Percentiles rank a stretch among this genome's conserved stretches.
These are phyloP conservation scores for Alces alces DNA, from an alignment of 2,113 vertebrate species.

Conservation along the genomic window DNA sequence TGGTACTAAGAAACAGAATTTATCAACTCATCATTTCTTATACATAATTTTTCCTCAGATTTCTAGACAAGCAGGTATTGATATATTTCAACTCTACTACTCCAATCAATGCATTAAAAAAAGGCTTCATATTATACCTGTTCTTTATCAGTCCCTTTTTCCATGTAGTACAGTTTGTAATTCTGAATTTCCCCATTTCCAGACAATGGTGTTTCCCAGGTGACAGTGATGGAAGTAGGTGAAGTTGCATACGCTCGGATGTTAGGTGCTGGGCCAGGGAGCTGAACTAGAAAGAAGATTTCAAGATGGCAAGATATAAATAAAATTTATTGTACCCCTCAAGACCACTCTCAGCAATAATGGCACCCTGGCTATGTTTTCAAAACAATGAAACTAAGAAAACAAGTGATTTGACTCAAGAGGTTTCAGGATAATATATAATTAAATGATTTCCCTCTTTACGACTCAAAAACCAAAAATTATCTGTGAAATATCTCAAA, in stretches of 20 bases:
- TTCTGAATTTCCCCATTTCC: slow-evolving; percentile 95
- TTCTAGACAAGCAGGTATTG: not conserved
- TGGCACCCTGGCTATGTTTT: not conserved
- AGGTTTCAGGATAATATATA: not conserved
- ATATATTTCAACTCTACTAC: not conserved
- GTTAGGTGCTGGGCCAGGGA: slow-evolving; percentile 95
- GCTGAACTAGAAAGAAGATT: slow-evolving; percentile 87
- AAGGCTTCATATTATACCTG: slow-evolving; percentile 82
- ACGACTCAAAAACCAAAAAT: slow-evolving; percentile 10
- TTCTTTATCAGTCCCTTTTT: slow-evolving; percentile 88
- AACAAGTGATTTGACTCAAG: not conserved
- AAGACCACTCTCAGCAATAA: not conserved
- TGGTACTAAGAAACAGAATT: slow-evolving; percentile 1
- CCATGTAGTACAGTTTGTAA: slow-evolving; percentile 96
- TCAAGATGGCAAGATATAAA: not conserved
- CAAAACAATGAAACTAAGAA: not conserved
- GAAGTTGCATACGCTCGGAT: slow-evolving; percentile 85
- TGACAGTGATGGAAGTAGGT: slow-evolving; percentile 87
- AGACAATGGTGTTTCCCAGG: slow-evolving; percentile 91
- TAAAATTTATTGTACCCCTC: not conserved
- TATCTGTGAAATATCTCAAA: not conserved
- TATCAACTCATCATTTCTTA: not conserved
- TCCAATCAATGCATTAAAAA: not conserved
- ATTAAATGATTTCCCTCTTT: not conserved
- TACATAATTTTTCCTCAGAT: not conserved